Percentiles rank a stretch among this genome's conserved stretches.
phyloP scores from a whole-genome alignment of 2,797 vertebrate genomes.

The Coregonus sp. region DNA sequence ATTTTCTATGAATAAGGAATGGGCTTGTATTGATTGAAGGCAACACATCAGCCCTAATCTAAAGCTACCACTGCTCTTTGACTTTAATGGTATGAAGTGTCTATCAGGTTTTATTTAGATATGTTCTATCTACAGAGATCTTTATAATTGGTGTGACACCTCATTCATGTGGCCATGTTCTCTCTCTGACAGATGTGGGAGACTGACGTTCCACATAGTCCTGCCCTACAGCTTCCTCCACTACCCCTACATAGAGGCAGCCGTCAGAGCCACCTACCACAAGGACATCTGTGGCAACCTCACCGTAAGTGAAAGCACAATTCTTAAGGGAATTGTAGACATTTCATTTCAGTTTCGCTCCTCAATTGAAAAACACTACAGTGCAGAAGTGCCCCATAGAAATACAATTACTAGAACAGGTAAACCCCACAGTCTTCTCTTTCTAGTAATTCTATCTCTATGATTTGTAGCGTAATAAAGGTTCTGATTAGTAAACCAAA shows the following conservation, averaged over 20 bases:
- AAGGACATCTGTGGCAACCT: constrained; percentile 84
- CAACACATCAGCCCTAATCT: too few relatives aligned
- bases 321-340: neutral
- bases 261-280: constrained; percentile 78
- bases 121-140: neutral
- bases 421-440: too few relatives aligned
- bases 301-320: constrained; percentile 64
- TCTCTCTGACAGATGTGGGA: constrained; percentile 76
- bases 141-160: neutral
- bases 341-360: too few relatives aligned
- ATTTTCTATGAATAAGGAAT: neutral
- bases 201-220: constrained; percentile 86
- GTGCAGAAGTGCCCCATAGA: neutral
- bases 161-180: neutral
- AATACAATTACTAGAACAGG: neutral
- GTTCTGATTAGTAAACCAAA: too few relatives aligned
- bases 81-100: neutral
- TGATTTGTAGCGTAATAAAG: too few relatives aligned
- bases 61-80: neutral
- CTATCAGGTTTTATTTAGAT: neutral
- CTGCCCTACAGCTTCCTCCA: constrained; percentile 85
- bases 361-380: too few relatives aligned
- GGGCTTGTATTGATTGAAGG: neutral
- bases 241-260: constrained; percentile 82
- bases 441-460: too few relatives aligned